Evolutionary conservation across 2,888 invertebrate species (phyloP).

Genomic region (Catocala nupta): DNA sequence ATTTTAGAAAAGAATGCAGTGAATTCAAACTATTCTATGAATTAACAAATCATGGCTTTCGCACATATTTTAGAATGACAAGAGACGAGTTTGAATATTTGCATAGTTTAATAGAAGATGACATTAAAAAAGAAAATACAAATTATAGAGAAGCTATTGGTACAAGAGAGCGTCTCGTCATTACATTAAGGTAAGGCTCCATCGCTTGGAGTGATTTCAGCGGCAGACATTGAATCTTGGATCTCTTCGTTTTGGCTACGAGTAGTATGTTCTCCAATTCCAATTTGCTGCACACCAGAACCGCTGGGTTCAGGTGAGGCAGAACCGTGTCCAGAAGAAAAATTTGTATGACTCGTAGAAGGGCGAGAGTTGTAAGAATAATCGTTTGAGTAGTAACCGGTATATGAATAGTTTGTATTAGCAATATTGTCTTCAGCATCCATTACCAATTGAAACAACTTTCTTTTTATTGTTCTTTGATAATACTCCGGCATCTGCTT

Average conservation of each 20-base stretch:
- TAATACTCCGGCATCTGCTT: too few relatives aligned
- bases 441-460: conserved; percentile 43
- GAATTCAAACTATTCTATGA: conserved; percentile 17
- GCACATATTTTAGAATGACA: conserved; percentile 29
- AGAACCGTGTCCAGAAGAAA: conserved; percentile 24
- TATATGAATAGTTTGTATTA: conserved; percentile 36
- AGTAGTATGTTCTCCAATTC: conserved; percentile 29
- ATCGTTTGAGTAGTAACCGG: conserved; percentile 23
- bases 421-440: conserved; percentile 44
- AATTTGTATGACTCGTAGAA: too few relatives aligned
- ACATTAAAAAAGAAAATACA: conserved; percentile 30
- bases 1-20: conserved; percentile 28
- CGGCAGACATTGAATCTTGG: conserved; percentile 33
- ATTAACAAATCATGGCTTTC: conserved; percentile 12
- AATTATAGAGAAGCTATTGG: conserved; percentile 44
- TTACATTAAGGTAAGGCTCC: conserved; percentile 36
- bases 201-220: conserved; percentile 33
- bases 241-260: conserved; percentile 24
- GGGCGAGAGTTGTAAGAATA: conserved; percentile 5
- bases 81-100: conserved; percentile 29
- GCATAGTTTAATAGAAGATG: conserved; percentile 25
- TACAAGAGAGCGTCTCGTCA: conserved; percentile 23
- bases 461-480: conserved; percentile 37
- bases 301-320: conserved; percentile 25
- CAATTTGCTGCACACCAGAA: conserved; percentile 35